Evolutionary conservation across 2,113 vertebrate species (phyloP).

Genomic region (Cinclus mexicanus): DNA sequence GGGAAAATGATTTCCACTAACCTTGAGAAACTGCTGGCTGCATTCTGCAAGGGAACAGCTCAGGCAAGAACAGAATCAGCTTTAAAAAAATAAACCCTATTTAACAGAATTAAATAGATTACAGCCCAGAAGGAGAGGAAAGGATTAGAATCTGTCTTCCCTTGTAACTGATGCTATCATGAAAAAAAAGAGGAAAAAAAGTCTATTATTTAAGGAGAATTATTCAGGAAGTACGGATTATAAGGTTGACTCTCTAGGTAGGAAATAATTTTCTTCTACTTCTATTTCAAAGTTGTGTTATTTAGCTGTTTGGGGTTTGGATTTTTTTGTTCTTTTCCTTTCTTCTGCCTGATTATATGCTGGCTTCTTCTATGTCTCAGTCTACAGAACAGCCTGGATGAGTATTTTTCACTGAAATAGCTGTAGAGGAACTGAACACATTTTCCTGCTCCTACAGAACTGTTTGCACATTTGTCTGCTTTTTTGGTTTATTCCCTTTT

Average conservation of each 20-base stretch:
- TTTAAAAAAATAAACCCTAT: background rate
- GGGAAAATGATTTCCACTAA: background rate
- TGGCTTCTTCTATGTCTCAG: background rate
- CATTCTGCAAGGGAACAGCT: background rate
- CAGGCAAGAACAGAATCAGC: background rate
- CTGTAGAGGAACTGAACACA: background rate
- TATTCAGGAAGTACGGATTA: background rate
- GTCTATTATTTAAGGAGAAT: background rate
- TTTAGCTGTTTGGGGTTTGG: background rate
- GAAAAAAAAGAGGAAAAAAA: rapidly evolving
- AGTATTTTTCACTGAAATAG: background rate
- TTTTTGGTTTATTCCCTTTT: background rate
- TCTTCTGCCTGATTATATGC: background rate
- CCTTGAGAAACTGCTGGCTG: background rate
- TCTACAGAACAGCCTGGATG: background rate
- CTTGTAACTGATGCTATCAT: background rate
- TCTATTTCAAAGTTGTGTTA: background rate
- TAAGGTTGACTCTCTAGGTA: background rate
- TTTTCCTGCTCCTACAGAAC: background rate
- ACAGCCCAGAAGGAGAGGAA: background rate
- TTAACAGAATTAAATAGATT: background rate
- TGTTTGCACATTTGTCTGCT: background rate
- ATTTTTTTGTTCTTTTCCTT: background rate
- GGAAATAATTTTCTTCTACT: background rate
- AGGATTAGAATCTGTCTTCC: background rate